Base-by-base conservation (phyloP, 2,113 vertebrate genomes). In the Gopherus evgoodei region DNA sequence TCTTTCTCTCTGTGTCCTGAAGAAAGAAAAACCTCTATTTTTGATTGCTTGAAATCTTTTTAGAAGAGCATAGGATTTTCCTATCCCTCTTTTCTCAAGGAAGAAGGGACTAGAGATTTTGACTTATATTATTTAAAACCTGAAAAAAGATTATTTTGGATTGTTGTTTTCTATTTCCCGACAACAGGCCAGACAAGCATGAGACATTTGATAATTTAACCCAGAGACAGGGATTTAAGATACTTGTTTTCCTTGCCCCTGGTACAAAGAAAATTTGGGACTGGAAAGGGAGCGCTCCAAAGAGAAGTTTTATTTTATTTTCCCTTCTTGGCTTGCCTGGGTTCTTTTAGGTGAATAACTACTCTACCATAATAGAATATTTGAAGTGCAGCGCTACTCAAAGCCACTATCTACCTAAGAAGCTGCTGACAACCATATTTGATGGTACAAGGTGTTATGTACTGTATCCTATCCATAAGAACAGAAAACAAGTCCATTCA, bases 211-310 rank as follows among this genome's bases (percentile, higher is more conserved):
- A 9, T 80, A 53, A 47, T 94, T 84, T 81, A 90, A 90, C 19
- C 22, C 78, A 50, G 82, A 94, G 62, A 57, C 31, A 72, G 83
- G 52, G 8, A 69, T 93, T 49, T 90, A 0, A 78, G 35, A 38
- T 47, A 12, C 21, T 42, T 86, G 59, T 0, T 4, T 86, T n/a
- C 91, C 90, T 95, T 11, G 54, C 87, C 69, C 11, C 44, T 88
- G 53, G 38, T 65, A 89, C 52, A 83, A 90, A 94, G 31, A 50
- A 93, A 44, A 47, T 85, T 80, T 95, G 72, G 44, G 95, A 25
- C 27, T 86, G 44, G 38, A 57, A 94, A 81, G 91, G 62, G 87
- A 91, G 87, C 11, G 29, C 88, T 79, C 19, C 90, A 86, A 86
- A 87, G 85, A 83, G 56, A 35, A 87, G 24, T 52, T 89, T 2